phyloP scores from a whole-genome alignment of 2,113 vertebrate species.

The Upupa epops region DNA sequence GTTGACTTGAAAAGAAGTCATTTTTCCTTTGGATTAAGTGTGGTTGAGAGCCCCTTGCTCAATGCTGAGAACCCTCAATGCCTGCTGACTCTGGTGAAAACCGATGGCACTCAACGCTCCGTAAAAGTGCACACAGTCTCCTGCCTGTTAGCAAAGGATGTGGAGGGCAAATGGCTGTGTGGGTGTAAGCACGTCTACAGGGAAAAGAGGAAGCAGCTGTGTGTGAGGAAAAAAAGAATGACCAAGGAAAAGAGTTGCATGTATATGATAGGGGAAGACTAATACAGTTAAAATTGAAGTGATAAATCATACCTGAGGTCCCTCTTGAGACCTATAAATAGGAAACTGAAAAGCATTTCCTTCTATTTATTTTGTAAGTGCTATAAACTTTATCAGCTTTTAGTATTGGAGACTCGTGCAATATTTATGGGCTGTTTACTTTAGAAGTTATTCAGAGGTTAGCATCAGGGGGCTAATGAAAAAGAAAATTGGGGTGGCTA shows the following conservation, averaged over 20 bases:
- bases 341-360: constrained; percentile 80
- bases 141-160: constrained; percentile 46
- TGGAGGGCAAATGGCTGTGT: constrained; percentile 56
- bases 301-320: constrained; percentile 79
- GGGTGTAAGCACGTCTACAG: constrained; percentile 43
- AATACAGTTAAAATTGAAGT: constrained; percentile 77
- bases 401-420: constrained; percentile 77
- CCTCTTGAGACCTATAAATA: constrained; percentile 77
- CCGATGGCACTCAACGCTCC: constrained; percentile 34
- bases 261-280: constrained; percentile 39
- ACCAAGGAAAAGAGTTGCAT: constrained; percentile 31
- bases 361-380: constrained; percentile 84
- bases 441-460: constrained; percentile 76
- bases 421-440: constrained; percentile 80
- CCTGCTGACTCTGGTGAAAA: constrained; percentile 61
- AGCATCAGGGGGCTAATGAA: constrained; percentile 75
- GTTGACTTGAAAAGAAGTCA: neutral
- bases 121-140: neutral
- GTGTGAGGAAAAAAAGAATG: constrained; percentile 29
- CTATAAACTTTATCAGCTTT: constrained; percentile 84
- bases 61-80: neutral
- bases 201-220: constrained; percentile 58
- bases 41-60: constrained; percentile 15
- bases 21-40: constrained; percentile 26
- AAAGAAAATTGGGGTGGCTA: constrained; percentile 69